These are phyloP conservation scores for Escarpia spicata DNA, from an alignment of 2,888 invertebrate species.

Conservation along the genomic window DNA sequence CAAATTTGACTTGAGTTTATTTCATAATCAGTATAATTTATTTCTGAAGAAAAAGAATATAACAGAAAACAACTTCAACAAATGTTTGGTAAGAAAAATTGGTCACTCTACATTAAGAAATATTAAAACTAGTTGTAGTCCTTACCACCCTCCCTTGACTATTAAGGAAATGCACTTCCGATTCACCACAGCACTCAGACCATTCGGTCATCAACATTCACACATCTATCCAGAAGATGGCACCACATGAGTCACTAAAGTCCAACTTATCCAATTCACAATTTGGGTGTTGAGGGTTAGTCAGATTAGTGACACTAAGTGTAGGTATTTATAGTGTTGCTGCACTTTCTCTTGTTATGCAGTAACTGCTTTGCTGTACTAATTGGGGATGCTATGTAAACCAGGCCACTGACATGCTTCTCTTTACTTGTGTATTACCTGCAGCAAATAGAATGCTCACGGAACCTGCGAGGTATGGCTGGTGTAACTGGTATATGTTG, in stretches of 20 bases:
- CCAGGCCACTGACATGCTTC: not conserved
- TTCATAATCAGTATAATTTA: too few species aligned
- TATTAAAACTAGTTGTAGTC: not conserved
- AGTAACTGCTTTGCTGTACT: not conserved
- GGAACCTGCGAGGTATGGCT: not conserved
- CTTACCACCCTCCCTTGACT: too few species aligned
- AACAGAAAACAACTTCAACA: too few species aligned
- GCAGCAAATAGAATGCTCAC: not conserved
- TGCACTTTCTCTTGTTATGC: not conserved
- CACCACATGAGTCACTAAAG: too few species aligned
- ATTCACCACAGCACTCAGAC: too few species aligned
- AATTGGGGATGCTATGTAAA: not conserved
- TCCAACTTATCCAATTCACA: too few species aligned
- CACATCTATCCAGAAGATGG: too few species aligned
- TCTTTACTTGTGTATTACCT: not conserved
- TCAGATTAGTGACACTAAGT: not conserved
- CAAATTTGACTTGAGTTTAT: too few species aligned
- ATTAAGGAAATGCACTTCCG: too few species aligned
- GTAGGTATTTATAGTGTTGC: not conserved
- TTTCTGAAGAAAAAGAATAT: too few species aligned
- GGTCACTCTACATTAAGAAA: not conserved
- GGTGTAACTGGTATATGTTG: not conserved
- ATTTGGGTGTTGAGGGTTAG: too few species aligned
- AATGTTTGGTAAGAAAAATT: not conserved
- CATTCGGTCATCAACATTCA: too few species aligned